Percentiles rank a stretch among this genome's conserved stretches.
phyloP scores from a whole-genome alignment of 2,113 vertebrate species.

The Zeus faber region DNA sequence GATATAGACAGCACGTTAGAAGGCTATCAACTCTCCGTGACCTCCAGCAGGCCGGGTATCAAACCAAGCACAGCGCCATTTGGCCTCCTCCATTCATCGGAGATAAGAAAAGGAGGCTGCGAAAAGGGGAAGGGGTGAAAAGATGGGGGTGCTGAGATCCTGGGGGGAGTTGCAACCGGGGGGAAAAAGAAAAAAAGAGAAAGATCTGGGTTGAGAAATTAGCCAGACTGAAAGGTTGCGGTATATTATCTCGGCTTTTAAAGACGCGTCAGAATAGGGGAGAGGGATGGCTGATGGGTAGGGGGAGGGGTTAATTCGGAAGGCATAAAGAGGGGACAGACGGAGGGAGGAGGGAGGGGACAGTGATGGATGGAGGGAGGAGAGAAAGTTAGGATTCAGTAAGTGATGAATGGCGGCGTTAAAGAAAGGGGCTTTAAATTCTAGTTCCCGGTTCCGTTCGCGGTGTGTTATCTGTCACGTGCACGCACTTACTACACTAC shows the following conservation, averaged over 20 bases:
- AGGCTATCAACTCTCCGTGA: slow-evolving; percentile 44
- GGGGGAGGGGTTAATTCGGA: slow-evolving; percentile 37
- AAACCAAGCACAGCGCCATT: slow-evolving; percentile 55
- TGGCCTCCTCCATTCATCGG: slow-evolving; percentile 51
- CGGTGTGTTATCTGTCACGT: background rate
- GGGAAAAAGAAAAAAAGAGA: slow-evolving; percentile 59
- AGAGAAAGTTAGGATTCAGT: slow-evolving; percentile 41
- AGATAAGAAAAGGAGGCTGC: slow-evolving; percentile 42
- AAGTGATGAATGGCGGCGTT: slow-evolving; percentile 38
- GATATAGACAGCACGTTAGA: too few relatives aligned
- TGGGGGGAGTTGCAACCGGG: slow-evolving; percentile 30
- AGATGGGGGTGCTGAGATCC: slow-evolving; percentile 16
- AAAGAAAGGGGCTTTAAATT: slow-evolving; percentile 46
- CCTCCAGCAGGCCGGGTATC: slow-evolving; percentile 39
- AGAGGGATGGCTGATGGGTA: slow-evolving; percentile 26
- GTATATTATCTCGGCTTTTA: slow-evolving; percentile 72
- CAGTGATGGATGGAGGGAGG: slow-evolving; percentile 68
- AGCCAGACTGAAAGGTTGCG: slow-evolving; percentile 67
- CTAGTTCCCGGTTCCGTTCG: slow-evolving; percentile 14
- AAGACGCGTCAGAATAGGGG: slow-evolving; percentile 43
- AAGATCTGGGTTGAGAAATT: slow-evolving; percentile 67
- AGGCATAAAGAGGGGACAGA: slow-evolving; percentile 60
- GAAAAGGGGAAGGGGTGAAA: slow-evolving; percentile 38
- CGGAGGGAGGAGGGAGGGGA: slow-evolving; percentile 61
- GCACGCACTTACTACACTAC: slow-evolving; percentile 2